Evolutionary conservation across 1,140 invertebrate species (phyloP).

Genomic region (Drosophila nigrodunni): DNA sequence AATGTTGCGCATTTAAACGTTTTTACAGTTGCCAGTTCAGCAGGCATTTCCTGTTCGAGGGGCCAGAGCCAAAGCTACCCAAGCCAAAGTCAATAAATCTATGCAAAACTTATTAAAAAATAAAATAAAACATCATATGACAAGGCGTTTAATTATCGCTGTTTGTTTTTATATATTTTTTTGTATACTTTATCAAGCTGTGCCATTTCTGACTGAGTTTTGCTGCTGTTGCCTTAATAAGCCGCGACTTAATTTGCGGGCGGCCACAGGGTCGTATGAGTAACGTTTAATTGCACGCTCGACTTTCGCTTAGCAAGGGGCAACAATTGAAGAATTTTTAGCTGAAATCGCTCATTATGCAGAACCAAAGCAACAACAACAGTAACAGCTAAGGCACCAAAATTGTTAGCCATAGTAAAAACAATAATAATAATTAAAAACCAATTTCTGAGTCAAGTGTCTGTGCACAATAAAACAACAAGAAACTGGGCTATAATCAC

Average conservation of each 20-base stretch:
- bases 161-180: not conserved
- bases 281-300: constrained; percentile 73
- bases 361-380: constrained; percentile 54
- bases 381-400: constrained; percentile 9
- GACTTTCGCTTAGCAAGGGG: constrained; percentile 29
- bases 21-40: constrained; percentile 48
- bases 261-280: constrained; percentile 80
- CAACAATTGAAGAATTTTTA: constrained; percentile 68
- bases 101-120: constrained; percentile 79
- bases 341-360: constrained; percentile 75
- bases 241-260: constrained; percentile 74
- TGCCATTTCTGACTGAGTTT: constrained; percentile 37
- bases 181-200: constrained; percentile 32
- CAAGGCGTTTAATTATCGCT: constrained; percentile 70
- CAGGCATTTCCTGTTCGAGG: constrained; percentile 69
- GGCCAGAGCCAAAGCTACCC: constrained; percentile 25
- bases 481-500: constrained; percentile 66
- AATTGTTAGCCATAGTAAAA: constrained; percentile 59
- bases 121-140: constrained; percentile 51
- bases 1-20: constrained; percentile 65
- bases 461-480: constrained; percentile 50
- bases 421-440: constrained; percentile 83
- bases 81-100: constrained; percentile 64
- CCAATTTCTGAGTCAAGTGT: constrained; percentile 66
- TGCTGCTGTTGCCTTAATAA: constrained; percentile 59